Percentiles rank a stretch among this genome's conserved stretches.
Evolutionary conservation across 1,140 invertebrate species (phyloP).

Genomic region (Ceratosolen solmsi): DNA sequence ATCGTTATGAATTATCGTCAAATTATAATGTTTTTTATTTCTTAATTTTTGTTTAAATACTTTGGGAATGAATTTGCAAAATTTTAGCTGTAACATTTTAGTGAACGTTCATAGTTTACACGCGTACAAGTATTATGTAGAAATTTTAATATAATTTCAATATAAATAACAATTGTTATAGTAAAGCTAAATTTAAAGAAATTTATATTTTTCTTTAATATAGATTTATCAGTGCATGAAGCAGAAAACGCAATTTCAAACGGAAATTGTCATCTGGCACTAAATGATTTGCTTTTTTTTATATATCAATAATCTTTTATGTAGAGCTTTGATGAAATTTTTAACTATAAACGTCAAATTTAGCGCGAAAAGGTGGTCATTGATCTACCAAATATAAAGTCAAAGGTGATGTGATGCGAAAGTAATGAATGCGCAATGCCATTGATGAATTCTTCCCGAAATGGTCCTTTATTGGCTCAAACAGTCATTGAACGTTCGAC

Average conservation of each 20-base stretch:
- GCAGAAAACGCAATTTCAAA: neutral
- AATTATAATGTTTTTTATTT: too few species aligned
- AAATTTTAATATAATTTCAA: too few species aligned
- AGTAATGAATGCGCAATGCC: neutral
- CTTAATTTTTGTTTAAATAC: too few species aligned
- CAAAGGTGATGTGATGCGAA: neutral
- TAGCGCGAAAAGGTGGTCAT: neutral
- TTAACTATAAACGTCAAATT: neutral
- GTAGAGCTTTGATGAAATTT: neutral
- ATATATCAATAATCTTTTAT: conserved; percentile 15
- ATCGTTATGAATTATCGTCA: too few species aligned
- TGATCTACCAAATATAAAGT: conserved; percentile 21
- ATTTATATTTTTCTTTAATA: neutral
- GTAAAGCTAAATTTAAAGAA: too few species aligned
- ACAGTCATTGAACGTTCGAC: neutral
- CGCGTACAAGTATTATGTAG: too few species aligned
- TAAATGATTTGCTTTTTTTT: neutral
- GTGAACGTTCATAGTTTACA: too few species aligned
- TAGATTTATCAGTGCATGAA: conserved; percentile 6
- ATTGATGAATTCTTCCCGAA: conserved; percentile 17
- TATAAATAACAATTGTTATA: too few species aligned
- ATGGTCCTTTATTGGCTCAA: conserved; percentile 18
- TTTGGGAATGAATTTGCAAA: too few species aligned
- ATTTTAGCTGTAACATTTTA: too few species aligned
- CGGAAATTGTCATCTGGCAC: neutral